A percentile compares a stretch with the other conserved stretches of the same genome.
phyloP scores from a whole-genome alignment of 2,113 vertebrate genomes.

The Silurus glanis region DNA sequence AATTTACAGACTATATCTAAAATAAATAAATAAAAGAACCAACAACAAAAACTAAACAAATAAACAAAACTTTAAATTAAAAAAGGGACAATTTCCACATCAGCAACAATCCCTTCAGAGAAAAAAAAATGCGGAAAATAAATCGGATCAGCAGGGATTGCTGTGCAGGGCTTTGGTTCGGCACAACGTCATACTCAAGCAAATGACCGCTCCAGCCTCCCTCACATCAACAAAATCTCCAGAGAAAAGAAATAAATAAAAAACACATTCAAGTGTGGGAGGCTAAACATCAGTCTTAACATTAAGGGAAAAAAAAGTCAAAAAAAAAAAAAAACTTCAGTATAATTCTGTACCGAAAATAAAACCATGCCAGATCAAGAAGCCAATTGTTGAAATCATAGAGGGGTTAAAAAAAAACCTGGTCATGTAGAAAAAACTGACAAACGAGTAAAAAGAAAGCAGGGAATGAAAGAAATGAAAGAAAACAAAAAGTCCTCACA shows the following conservation, averaged over 20 bases:
- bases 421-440: not conserved
- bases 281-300: conserved; percentile 9
- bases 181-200: conserved; percentile 59
- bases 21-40: conserved; percentile 4
- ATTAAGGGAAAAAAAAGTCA: not conserved
- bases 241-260: not conserved
- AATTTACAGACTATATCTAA: conserved; percentile 15
- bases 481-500: not conserved
- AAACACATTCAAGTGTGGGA: conserved; percentile 11
- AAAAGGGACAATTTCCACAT: conserved; percentile 44
- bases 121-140: conserved; percentile 26
- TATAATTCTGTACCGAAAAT: conserved; percentile 63
- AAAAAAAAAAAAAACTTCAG: conserved; percentile 57
- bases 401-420: conserved; percentile 4
- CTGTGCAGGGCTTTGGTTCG: conserved; percentile 55
- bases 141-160: conserved; percentile 40
- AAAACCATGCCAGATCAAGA: conserved; percentile 48
- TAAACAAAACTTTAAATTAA: conserved; percentile 1
- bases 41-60: conserved; percentile 16
- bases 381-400: conserved; percentile 44
- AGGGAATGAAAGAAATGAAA: not conserved
- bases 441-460: conserved; percentile 10
- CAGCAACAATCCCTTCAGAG: conserved; percentile 22
- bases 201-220: conserved; percentile 19
- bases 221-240: conserved; percentile 16